phyloP scores from a whole-genome alignment of 2,888 invertebrate species.

The Agrochola lota region DNA sequence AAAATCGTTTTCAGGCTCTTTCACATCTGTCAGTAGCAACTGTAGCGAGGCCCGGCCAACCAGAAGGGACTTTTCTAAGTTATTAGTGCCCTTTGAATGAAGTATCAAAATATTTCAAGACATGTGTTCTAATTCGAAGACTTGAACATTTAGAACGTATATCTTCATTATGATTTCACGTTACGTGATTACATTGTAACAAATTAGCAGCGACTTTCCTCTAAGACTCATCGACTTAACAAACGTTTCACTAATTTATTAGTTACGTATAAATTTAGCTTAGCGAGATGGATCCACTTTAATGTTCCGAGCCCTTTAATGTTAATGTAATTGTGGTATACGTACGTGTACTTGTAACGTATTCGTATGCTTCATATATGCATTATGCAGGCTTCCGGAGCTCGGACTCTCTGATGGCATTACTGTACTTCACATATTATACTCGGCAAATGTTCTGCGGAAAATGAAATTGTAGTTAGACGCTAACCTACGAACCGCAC shows the following conservation, averaged over 20 bases:
- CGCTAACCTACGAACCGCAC: constrained; percentile 32
- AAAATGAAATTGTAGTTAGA: constrained; percentile 64
- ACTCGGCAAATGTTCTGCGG: constrained; percentile 51
- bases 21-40: constrained; percentile 42
- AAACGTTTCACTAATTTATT: constrained; percentile 43
- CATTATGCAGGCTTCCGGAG: constrained; percentile 73
- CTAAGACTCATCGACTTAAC: constrained; percentile 27
- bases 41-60: constrained; percentile 3
- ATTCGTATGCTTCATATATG: constrained; percentile 68
- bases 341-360: constrained; percentile 43
- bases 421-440: constrained; percentile 62
- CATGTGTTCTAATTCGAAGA: background rate
- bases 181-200: constrained; percentile 30
- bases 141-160: constrained; percentile 1
- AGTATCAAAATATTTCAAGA: constrained; percentile 33
- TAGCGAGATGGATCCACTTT: constrained; percentile 26
- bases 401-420: constrained; percentile 68
- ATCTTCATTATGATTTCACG: constrained; percentile 26
- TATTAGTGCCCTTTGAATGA: constrained; percentile 32
- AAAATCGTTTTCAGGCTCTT: constrained; percentile 38
- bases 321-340: constrained; percentile 54
- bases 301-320: constrained; percentile 43
- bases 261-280: constrained; percentile 38
- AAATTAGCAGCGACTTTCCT: constrained; percentile 38
- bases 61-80: constrained; percentile 39